Conservation (phyloP, 92 coral and sea anemone species). For the Palythoa heliodiscus region DNA sequence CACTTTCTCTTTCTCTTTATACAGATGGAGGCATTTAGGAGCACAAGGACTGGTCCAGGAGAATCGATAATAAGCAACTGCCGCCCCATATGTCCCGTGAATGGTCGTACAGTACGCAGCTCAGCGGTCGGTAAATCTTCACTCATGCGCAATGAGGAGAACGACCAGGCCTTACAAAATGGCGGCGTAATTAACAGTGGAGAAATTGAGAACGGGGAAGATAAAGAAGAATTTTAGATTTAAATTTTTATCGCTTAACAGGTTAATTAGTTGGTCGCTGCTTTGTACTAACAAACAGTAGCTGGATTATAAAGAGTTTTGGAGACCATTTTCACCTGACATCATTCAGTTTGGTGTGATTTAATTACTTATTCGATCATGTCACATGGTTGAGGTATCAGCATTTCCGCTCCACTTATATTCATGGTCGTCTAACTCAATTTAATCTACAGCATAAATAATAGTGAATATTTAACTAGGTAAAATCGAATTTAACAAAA, state of each 20-base stretch:
- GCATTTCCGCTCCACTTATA: too few relatives aligned
- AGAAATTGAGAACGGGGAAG: neutral
- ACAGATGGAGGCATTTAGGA: conserved; percentile 75
- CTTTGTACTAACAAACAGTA: too few relatives aligned
- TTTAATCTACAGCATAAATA: too few relatives aligned
- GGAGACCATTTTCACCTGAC: too few relatives aligned
- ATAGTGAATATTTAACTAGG: too few relatives aligned
- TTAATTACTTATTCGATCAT: too few relatives aligned
- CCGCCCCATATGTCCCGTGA: conserved; percentile 76
- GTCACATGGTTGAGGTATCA: too few relatives aligned
- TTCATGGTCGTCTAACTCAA: too few relatives aligned
- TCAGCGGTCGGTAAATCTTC: conserved; percentile 22
- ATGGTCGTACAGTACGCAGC: conserved; percentile 56
- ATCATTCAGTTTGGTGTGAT: too few relatives aligned
- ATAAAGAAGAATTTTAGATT: conserved; percentile 16
- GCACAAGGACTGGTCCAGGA: conserved; percentile 66
- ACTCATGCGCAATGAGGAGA: conserved; percentile 10
- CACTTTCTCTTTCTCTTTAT: neutral
- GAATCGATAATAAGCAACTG: conserved; percentile 70
- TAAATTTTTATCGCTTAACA: neutral
- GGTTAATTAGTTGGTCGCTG: too few relatives aligned
- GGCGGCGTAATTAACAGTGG: neutral
- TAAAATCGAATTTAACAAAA: too few relatives aligned
- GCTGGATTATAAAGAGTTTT: too few relatives aligned
- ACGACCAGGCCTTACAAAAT: conserved; percentile 20